Evolutionary conservation across 2,797 vertebrate species (phyloP).

Genomic region (Xiphophorus birchmanni): DNA sequence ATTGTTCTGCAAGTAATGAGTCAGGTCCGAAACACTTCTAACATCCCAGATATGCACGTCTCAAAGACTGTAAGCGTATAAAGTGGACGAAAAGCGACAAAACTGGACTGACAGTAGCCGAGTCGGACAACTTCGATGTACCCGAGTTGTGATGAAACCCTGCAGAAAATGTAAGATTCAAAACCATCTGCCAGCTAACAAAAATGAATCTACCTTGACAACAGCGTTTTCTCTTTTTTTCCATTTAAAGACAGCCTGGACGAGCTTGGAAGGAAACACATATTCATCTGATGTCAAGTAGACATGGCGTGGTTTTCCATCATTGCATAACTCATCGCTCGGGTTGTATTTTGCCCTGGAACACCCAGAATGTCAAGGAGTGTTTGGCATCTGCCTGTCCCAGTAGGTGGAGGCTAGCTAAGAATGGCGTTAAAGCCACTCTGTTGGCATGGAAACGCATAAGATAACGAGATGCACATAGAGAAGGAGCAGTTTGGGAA

Average conservation of each 20-base stretch:
- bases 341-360: constrained; percentile 29
- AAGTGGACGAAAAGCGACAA: constrained; percentile 2
- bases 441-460: not conserved
- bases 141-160: not conserved
- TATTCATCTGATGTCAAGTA: not conserved
- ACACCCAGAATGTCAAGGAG: constrained; percentile 8
- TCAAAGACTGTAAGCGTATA: not conserved
- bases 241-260: not conserved
- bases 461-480: not conserved
- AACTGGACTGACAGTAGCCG: not conserved
- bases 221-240: not conserved
- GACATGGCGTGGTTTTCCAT: not conserved
- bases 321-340: constrained; percentile 1
- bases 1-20: not conserved
- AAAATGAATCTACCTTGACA: not conserved
- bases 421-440: not conserved
- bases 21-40: not conserved
- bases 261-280: not conserved
- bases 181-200: not conserved
- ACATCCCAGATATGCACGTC: not conserved
- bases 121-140: not conserved
- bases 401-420: not conserved
- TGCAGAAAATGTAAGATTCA: not conserved
- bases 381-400: constrained; percentile 22
- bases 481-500: not conserved